Conservation (phyloP, 2,113 vertebrate genomes). For the Crotalus helleri region DNA sequence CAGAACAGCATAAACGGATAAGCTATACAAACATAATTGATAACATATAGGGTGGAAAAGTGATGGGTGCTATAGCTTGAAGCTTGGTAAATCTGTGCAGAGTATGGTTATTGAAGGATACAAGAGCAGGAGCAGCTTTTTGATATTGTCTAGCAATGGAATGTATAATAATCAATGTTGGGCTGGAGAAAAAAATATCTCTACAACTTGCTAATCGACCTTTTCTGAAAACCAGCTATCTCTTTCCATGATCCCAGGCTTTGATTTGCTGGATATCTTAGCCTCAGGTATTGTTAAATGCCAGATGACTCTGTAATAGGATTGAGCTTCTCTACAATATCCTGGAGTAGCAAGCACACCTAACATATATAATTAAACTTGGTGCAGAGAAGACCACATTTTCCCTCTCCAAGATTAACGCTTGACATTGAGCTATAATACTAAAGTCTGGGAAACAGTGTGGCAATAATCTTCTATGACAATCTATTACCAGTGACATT, state of each 20-base stretch:
- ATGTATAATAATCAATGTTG: neutral
- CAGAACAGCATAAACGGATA: neutral
- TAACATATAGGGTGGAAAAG: neutral
- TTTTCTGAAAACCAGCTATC: neutral
- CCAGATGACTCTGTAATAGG: neutral
- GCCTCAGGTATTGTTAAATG: neutral
- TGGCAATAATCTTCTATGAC: neutral
- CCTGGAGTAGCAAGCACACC: neutral
- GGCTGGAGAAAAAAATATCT: neutral
- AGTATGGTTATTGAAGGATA: neutral
- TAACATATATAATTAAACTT: neutral
- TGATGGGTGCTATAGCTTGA: neutral
- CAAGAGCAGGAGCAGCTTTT: neutral
- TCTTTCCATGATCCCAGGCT: neutral
- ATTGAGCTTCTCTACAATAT: neutral
- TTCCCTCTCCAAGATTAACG: neutral
- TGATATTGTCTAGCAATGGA: neutral
- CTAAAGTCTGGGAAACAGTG: neutral
- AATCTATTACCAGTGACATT: neutral
- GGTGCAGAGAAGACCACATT: neutral
- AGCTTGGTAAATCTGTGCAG: neutral
- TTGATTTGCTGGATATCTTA: neutral
- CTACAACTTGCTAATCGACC: neutral
- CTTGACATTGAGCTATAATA: neutral
- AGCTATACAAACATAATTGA: neutral